Conservation (phyloP, 2,888 invertebrate genomes). For the Leucozona laternaria region DNA sequence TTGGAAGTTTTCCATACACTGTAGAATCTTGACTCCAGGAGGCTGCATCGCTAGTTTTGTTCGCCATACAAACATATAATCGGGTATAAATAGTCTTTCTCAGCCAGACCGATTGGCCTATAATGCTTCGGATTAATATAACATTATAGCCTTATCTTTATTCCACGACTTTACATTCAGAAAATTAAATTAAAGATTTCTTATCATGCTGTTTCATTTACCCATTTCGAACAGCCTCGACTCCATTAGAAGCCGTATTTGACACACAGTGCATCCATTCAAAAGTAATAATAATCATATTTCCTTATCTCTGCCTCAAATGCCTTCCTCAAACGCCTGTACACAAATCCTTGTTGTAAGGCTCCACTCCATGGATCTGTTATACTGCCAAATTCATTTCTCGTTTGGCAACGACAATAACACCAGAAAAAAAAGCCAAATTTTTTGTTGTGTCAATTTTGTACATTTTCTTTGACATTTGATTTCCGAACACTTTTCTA, state of each 20-base stretch:
- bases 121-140: too few relatives aligned
- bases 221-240: not conserved
- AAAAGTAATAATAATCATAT: slow-evolving; percentile 23
- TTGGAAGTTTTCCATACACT: too few relatives aligned
- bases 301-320: slow-evolving; percentile 4
- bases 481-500: slow-evolving; percentile 68
- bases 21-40: too few relatives aligned
- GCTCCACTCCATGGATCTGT: not conserved
- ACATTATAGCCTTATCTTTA: not conserved
- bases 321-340: slow-evolving; percentile 9
- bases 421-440: not conserved
- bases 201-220: not conserved
- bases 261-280: not conserved
- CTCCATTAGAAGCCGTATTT: not conserved
- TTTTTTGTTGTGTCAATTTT: slow-evolving; percentile 56
- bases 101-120: too few relatives aligned
- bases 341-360: slow-evolving; percentile 1
- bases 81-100: too few relatives aligned
- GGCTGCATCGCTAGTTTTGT: too few relatives aligned
- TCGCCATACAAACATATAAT: too few relatives aligned
- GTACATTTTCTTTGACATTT: slow-evolving; percentile 64
- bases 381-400: slow-evolving; percentile 15
- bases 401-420: not conserved
- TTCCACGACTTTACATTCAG: not conserved
- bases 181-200: not conserved